Evolutionary conservation across 1,140 invertebrate genomes (phyloP), one percentile per base, ranked within the genome.

Genomic region (Artemia franciscana): DNA sequence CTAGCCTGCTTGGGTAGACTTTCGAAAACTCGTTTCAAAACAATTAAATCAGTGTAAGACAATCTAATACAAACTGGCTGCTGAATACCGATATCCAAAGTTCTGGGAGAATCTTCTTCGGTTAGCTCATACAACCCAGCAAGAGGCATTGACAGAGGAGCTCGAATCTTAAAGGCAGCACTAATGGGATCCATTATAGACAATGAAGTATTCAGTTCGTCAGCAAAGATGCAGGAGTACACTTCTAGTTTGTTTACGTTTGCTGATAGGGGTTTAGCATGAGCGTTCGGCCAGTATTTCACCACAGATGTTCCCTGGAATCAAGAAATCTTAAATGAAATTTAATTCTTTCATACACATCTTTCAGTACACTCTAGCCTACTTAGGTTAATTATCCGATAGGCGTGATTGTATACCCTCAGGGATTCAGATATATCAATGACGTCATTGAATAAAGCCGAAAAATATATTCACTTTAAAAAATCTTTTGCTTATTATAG

Each of bases 101-200:
- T 63, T 15, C 57, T 62, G n/a, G 60, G 56, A 4, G 64, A 61
- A 21, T 64, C 64, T 12, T 62, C 60, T 18, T 61, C 25, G 5
- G 71, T 72, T 1, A 74, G 73, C 60, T 77, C 76, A n/a, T 76
- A 60, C 25, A 74, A 65, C 9, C 74, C 75, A 64, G 39, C 65
- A 66, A n/a, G 68, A 66, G 60, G 69, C 66, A 64, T 66, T 39
- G 2, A 58, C 60, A 58, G 70, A 62, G 56, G 69, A 7, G 67
- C 69, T 7, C 64, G 77, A 1, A 86, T 68, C 64, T 86, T 84
- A 26, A 86, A 77, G 69, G 82, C 86, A 15, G 91, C 74, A 5
- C 84, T 88, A 57, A 89, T 84, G 0, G 92, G 92, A 74, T 96
- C 91, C 58, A 96, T 86, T 66, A 97, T 96, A n/a, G 91, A 91